Percentiles rank a stretch among this genome's conserved stretches.
phyloP scores from a whole-genome alignment of 2,888 invertebrate genomes.

The Clepsis dumicolana region DNA sequence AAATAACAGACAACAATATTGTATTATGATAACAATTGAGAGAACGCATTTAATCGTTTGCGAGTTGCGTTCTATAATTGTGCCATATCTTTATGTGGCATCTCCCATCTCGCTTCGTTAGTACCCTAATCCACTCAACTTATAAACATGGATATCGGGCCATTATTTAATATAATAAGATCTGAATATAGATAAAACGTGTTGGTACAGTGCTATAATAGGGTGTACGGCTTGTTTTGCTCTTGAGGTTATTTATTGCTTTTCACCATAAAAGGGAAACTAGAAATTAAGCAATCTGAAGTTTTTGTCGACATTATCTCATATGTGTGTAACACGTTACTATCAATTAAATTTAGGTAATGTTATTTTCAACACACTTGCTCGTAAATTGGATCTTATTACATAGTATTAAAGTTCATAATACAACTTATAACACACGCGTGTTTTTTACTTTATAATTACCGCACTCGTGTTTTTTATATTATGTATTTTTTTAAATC shows the following conservation, averaged over 20 bases:
- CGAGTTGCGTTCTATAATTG: slow-evolving; percentile 70
- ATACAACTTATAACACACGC: too few relatives aligned
- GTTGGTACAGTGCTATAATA: slow-evolving; percentile 31
- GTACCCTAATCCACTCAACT: slow-evolving; percentile 52
- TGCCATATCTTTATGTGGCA: slow-evolving; percentile 75
- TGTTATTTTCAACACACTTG: too few relatives aligned
- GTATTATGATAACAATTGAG: slow-evolving; percentile 65
- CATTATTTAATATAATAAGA: slow-evolving; percentile 52
- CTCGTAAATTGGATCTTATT: too few relatives aligned
- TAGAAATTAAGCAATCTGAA: slow-evolving; percentile 16
- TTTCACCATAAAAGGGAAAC: slow-evolving; percentile 15
- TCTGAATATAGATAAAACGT: slow-evolving; percentile 47
- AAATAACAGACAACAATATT: slow-evolving; percentile 54
- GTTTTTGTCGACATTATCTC: slow-evolving; percentile 1
- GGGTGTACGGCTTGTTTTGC: slow-evolving; percentile 20
- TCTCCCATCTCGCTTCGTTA: slow-evolving; percentile 68
- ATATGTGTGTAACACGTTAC: neutral
- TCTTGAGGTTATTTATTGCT: slow-evolving; percentile 36
- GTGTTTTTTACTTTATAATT: too few relatives aligned
- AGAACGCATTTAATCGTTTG: slow-evolving; percentile 74
- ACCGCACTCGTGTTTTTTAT: too few relatives aligned
- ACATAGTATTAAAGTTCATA: too few relatives aligned
- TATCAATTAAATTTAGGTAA: too few relatives aligned
- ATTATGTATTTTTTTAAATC: too few relatives aligned
- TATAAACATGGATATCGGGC: slow-evolving; percentile 51